A percentile compares a stretch with the other conserved stretches of the same genome.
phyloP scores from a whole-genome alignment of 2,797 vertebrate genomes.

The Dallia pectoralis region DNA sequence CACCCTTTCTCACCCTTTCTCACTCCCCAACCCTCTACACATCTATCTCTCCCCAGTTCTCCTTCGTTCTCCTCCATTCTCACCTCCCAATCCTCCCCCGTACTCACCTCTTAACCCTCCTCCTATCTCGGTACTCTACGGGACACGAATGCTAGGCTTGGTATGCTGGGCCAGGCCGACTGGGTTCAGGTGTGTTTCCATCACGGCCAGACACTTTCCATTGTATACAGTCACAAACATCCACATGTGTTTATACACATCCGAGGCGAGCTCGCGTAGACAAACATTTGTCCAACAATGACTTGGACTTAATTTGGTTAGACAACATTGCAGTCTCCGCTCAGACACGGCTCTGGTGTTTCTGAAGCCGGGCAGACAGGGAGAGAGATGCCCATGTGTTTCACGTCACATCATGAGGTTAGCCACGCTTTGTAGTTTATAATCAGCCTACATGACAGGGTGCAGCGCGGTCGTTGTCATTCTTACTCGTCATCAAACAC shows the following conservation, averaged over 20 bases:
- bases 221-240: constrained; percentile 28
- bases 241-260: constrained; percentile 38
- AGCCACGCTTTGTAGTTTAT: no score
- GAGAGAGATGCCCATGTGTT: no score
- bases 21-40: no score
- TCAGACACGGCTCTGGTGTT: no score
- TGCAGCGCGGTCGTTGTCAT: no score
- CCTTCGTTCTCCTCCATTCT: neutral
- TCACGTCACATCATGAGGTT: no score
- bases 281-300: no score
- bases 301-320: neutral
- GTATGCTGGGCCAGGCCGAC: neutral
- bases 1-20: neutral
- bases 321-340: constrained; percentile 9
- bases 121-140: constrained; percentile 9
- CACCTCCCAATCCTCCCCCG: neutral
- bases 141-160: constrained; percentile 12
- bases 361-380: no score
- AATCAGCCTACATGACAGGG: no score
- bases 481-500: no score
- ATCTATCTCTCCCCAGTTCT: neutral
- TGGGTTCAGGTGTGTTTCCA: neutral
- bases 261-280: constrained; percentile 14
- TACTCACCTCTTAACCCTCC: no score
- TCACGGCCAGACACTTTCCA: constrained; percentile 46